Conservation (phyloP, 2,888 invertebrate genomes). For the Graphium colonna region DNA sequence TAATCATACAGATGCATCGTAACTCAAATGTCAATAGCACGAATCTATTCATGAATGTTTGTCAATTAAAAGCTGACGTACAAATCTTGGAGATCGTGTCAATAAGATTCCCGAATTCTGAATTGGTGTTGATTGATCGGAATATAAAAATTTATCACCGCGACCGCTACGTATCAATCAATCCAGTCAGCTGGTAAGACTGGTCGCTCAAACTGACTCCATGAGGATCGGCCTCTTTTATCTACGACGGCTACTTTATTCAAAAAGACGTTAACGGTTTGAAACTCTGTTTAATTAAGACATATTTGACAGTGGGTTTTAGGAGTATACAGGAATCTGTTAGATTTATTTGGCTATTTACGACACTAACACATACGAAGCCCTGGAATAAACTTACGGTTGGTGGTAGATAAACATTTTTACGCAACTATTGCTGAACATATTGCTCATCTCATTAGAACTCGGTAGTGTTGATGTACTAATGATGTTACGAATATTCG, state of each 20-base stretch:
- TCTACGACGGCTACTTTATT: constrained; percentile 39
- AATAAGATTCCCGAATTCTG: constrained; percentile 23
- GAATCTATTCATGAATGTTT: too few species aligned
- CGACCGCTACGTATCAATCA: constrained; percentile 62
- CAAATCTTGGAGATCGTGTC: constrained; percentile 15
- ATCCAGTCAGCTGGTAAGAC: constrained; percentile 38
- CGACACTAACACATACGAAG: too few species aligned
- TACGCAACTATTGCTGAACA: too few species aligned
- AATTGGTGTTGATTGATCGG: constrained; percentile 73
- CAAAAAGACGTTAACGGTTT: constrained; percentile 35
- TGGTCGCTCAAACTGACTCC: constrained; percentile 39
- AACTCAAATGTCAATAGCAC: too few species aligned
- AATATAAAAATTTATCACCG: constrained; percentile 69
- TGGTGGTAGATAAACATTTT: too few species aligned
- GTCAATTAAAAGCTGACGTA: neutral
- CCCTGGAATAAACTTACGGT: too few species aligned
- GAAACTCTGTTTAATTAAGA: constrained; percentile 27
- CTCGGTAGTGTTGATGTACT: too few species aligned
- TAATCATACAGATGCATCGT: too few species aligned
- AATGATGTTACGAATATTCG: too few species aligned
- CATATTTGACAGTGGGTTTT: constrained; percentile 31
- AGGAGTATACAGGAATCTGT: too few species aligned
- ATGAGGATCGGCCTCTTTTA: constrained; percentile 53
- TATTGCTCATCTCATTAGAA: too few species aligned
- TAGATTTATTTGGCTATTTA: too few species aligned